Evolutionary conservation across 2,113 vertebrate genomes (phyloP).

Genomic region (Hyperopisus bebe): DNA sequence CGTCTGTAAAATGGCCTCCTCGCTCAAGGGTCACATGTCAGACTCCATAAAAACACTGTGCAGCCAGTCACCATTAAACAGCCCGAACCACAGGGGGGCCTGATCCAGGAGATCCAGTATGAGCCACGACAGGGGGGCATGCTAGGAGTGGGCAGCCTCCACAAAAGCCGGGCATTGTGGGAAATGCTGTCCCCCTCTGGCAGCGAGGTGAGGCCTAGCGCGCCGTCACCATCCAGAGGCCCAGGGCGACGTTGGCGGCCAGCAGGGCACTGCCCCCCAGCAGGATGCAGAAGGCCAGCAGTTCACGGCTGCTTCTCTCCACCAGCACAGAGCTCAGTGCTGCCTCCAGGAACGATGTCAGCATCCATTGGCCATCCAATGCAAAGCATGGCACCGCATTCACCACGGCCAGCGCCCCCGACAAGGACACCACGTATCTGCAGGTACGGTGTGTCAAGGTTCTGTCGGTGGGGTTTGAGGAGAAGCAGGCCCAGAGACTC

Average conservation of each 20-base stretch:
- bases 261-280: constrained; percentile 85
- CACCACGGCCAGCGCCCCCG: constrained; percentile 89
- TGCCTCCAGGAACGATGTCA: constrained; percentile 90
- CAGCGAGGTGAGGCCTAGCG: constrained; percentile 58
- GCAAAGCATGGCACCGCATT: constrained; percentile 97
- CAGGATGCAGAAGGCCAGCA: constrained; percentile 90
- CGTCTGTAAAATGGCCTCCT: not conserved
- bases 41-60: not conserved
- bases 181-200: not conserved
- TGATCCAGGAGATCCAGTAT: not conserved
- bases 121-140: not conserved
- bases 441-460: constrained; percentile 43
- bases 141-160: not conserved
- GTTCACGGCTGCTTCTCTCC: constrained; percentile 80
- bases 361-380: constrained; percentile 96
- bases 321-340: constrained; percentile 75
- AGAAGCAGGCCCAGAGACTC: not conserved
- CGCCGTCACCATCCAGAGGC: constrained; percentile 96
- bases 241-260: constrained; percentile 90
- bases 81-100: not conserved
- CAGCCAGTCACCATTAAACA: not conserved
- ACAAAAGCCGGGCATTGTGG: not conserved
- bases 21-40: not conserved
- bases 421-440: constrained; percentile 91
- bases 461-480: not conserved